A percentile compares a stretch with the other conserved stretches of the same genome.
phyloP scores from a whole-genome alignment of 2,113 vertebrate genomes.

The Sigmodon hispidus region DNA sequence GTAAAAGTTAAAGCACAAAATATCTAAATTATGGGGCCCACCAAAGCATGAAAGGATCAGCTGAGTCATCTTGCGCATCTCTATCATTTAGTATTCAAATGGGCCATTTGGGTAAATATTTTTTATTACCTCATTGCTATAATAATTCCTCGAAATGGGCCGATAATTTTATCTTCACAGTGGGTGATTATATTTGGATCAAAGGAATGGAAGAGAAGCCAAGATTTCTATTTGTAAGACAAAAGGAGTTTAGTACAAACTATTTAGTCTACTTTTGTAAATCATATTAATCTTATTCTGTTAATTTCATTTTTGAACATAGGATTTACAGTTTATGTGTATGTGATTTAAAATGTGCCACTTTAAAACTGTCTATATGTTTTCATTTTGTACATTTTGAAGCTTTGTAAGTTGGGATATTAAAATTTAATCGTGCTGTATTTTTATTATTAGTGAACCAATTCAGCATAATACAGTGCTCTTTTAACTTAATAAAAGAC shows the following conservation, averaged over 20 bases:
- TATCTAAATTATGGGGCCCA: not conserved
- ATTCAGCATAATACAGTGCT: not conserved
- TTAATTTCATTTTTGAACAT: conserved; percentile 48
- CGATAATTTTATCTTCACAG: conserved; percentile 57
- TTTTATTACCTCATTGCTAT: conserved; percentile 38
- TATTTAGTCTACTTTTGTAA: not conserved
- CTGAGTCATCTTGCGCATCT: not conserved
- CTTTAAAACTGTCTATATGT: not conserved
- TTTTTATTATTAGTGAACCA: conserved; percentile 28
- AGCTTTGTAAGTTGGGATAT: not conserved
- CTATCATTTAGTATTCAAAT: not conserved
- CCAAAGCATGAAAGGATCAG: not conserved
- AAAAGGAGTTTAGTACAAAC: not conserved
- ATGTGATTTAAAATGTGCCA: not conserved
- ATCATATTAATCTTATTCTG: not conserved
- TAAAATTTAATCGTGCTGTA: conserved; percentile 37
- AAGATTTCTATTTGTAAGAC: conserved; percentile 23
- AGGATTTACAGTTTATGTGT: not conserved
- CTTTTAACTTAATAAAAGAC: conserved; percentile 41
- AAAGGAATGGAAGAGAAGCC: not conserved
- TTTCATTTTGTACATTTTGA: conserved; percentile 16
- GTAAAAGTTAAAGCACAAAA: conserved; percentile 58
- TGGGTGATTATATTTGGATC: not conserved
- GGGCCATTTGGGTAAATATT: conserved; percentile 7
- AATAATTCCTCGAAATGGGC: conserved; percentile 34